Evolutionary conservation across 1,140 invertebrate genomes (phyloP).

Genomic region (Bombyx mori): ASM3026992v2 NC_085114.1:7901001-7901500

Average conservation of each 20-base stretch:
- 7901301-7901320: no score
- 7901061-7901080: constrained; percentile 67
- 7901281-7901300: no score
- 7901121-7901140: constrained; percentile 77
- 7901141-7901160: constrained; percentile 81
- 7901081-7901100: constrained; percentile 77
- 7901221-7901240: constrained; percentile 91
- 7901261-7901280: no score
- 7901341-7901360: constrained; percentile 1
- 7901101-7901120: constrained; percentile 75
- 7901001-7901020: constrained; percentile 60
- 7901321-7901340: not conserved
- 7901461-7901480: no score
- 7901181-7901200: constrained; percentile 86
- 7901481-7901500: no score
- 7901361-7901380: not conserved
- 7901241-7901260: constrained; percentile 74
- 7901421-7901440: no score
- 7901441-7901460: no score
- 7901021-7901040: constrained; percentile 75
- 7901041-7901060: constrained; percentile 72
- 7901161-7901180: constrained; percentile 86
- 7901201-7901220: constrained; percentile 89
- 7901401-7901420: no score
- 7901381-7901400: not conserved